Evolutionary conservation across 2,113 vertebrate species (phyloP).

Genomic region (Procapra przewalskii): DNA sequence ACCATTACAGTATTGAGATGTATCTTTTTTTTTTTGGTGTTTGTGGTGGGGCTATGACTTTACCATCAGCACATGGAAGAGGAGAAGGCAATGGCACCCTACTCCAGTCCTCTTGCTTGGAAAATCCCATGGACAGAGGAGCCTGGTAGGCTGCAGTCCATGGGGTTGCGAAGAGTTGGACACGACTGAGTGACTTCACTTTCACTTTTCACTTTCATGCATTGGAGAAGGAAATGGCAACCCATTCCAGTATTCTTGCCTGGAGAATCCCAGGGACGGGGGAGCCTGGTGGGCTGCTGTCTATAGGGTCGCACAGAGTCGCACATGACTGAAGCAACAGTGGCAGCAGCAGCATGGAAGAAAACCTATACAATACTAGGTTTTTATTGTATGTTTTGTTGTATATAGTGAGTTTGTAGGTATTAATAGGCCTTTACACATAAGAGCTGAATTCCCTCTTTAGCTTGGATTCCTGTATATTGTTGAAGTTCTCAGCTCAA

Average conservation of each 20-base stretch:
- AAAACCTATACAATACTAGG: background rate
- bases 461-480: background rate
- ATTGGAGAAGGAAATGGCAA: background rate
- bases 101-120: background rate
- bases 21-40: background rate
- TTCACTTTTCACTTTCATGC: background rate
- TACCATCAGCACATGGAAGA: background rate
- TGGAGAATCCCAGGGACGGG: background rate
- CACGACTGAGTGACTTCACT: background rate
- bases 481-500: background rate
- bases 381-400: background rate
- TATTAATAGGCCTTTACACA: background rate
- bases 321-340: background rate
- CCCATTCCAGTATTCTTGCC: background rate
- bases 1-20: background rate
- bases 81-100: background rate
- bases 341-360: background rate
- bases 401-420: background rate
- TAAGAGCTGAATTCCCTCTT: background rate
- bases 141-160: background rate
- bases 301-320: background rate
- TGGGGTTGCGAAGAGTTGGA: background rate
- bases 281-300: background rate
- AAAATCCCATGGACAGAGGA: background rate
- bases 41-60: background rate